Evolutionary conservation across 1,140 invertebrate genomes (phyloP).

Genomic region (Apis florea): DNA sequence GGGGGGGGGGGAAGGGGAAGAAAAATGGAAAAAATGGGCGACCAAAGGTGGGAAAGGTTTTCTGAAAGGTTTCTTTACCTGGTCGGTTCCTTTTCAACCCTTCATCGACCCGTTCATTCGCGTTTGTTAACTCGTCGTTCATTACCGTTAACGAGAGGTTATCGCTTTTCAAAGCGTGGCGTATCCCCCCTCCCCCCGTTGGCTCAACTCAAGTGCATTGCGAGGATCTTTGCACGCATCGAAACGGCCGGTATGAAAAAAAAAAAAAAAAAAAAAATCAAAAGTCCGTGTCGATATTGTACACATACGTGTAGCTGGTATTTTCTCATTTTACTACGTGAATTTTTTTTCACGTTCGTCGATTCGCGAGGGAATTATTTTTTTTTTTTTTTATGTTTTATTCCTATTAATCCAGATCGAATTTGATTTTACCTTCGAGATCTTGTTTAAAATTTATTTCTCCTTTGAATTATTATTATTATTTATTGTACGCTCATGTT

Average conservation of each 20-base stretch:
- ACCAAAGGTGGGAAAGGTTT: slow-evolving; percentile 7
- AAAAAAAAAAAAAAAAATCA: too few species aligned
- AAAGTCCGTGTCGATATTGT: background rate
- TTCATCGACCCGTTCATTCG: slow-evolving; percentile 16
- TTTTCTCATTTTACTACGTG: background rate
- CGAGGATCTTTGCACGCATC: slow-evolving; percentile 29
- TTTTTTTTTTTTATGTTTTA: too few species aligned
- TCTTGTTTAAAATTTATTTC: too few species aligned
- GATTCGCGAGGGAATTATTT: too few species aligned
- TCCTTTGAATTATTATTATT: too few species aligned
- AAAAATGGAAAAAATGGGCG: background rate
- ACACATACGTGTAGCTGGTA: background rate
- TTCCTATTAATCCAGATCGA: too few species aligned
- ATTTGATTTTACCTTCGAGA: too few species aligned
- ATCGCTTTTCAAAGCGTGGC: slow-evolving; percentile 43
- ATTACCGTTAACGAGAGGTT: slow-evolving; percentile 60
- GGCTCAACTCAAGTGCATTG: slow-evolving; percentile 35
- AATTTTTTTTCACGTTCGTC: too few species aligned
- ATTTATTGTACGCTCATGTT: too few species aligned
- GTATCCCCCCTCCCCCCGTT: slow-evolving; percentile 31
- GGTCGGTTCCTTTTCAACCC: slow-evolving; percentile 24
- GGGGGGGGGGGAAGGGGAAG: too few species aligned
- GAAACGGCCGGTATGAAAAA: background rate
- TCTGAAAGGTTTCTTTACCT: slow-evolving; percentile 11
- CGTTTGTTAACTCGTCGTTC: slow-evolving; percentile 42